Evolutionary conservation across 2,797 vertebrate species (phyloP), one percentile per base, ranked within the genome.

Genomic region (Prunella strophiata): DNA sequence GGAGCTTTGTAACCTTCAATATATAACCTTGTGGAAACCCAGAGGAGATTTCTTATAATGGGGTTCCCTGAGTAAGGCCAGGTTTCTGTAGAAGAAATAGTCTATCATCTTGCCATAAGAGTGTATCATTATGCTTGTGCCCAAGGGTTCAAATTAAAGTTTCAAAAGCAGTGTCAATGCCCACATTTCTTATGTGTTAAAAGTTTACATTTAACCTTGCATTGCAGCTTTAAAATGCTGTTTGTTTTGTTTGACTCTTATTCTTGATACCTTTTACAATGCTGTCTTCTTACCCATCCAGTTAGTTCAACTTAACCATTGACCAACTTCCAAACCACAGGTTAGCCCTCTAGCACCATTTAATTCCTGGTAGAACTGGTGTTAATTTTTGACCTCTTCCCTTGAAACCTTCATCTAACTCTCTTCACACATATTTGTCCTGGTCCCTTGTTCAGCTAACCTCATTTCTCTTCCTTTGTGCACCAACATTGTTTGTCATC

Each of bases 41-140:
- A 91, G 83, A 93, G 85, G 89, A 94, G 66, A 75, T 94, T 90
- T 92, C 65, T 58, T 57, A 34, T 66, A 84, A 68, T 65, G 76
- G 79, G 87, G 68, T 74, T 95, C 82, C 70, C 70, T 57, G 73
- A 85, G 22, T 47, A 78, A 90, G 55, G 30, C 58, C 83, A 54
- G 15, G 17, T 78, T 94, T 91, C 83, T 73, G 36, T 43, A 81
- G 72, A 72, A 92, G 52, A 89, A 82, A 52, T 50, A 81, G 78
- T 68, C 79, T 80, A 50, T 91, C 78, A 88, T 68, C 68, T 25
- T 78, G 47, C 76, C 42, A 30, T 61, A 59, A 25, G 9, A 67
- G 50, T 26, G 34, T 75, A 58, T 27, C 73, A 75, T 54, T 68
- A 47, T 43, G 50, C 61, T 51, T 62, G n/a, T 30, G 65, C 89